phyloP scores from a whole-genome alignment of 2,888 invertebrate species.

The Malacosoma neustria region DNA sequence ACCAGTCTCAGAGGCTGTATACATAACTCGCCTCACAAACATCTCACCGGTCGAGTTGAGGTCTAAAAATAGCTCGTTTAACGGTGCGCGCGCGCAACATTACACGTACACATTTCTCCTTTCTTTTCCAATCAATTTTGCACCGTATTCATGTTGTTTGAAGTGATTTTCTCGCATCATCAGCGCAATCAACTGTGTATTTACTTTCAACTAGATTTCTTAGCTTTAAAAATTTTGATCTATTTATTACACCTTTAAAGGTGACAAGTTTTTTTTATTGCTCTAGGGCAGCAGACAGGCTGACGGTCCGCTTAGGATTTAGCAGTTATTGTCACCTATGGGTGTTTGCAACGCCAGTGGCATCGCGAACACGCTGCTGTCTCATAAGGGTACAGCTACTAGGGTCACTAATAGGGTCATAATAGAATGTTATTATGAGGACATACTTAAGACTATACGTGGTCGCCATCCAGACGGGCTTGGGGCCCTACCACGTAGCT shows the following conservation, averaged over 20 bases:
- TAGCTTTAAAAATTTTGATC: background rate
- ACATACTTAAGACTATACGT: too few species aligned
- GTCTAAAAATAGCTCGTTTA: constrained; percentile 56
- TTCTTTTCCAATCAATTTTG: constrained; percentile 42
- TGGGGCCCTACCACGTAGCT: too few species aligned
- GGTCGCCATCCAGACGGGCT: too few species aligned
- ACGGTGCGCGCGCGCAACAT: constrained; percentile 44
- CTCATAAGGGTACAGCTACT: too few species aligned
- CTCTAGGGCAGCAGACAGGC: background rate
- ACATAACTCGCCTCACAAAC: background rate
- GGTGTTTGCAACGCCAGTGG: too few species aligned
- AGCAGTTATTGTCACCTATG: too few species aligned
- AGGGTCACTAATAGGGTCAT: too few species aligned
- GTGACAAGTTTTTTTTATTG: too few species aligned
- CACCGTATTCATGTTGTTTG: constrained; percentile 23
- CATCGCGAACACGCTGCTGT: too few species aligned
- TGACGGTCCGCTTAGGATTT: too few species aligned
- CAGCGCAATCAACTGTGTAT: constrained; percentile 3
- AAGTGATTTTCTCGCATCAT: constrained; percentile 18
- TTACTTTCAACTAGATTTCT: constrained; percentile 11
- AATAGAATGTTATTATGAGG: too few species aligned
- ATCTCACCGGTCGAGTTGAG: constrained; percentile 27
- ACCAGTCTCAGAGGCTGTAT: constrained; percentile 28
- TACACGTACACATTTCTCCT: constrained; percentile 57
- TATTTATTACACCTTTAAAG: background rate